phyloP scores from a whole-genome alignment of 1,140 invertebrate genomes.

The Anoplophora glabripennis region DNA sequence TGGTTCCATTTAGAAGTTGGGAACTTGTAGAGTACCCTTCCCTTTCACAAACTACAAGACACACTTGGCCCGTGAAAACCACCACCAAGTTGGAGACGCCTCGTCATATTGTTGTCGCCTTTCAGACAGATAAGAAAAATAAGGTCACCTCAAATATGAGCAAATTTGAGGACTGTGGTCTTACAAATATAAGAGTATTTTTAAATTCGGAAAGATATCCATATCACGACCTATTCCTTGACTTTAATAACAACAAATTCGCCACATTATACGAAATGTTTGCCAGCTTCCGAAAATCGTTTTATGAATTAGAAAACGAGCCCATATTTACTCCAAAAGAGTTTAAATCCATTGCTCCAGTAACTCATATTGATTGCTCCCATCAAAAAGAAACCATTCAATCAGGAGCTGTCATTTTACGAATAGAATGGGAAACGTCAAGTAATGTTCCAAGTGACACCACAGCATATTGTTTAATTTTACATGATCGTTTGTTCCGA shows the following conservation, averaged over 20 bases:
- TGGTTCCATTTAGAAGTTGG: slow-evolving; percentile 24
- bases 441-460: no score
- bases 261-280: slow-evolving; percentile 38
- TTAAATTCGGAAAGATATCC: slow-evolving; percentile 34
- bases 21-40: slow-evolving; percentile 15
- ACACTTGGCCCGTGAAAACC: slow-evolving; percentile 35
- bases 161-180: slow-evolving; percentile 13
- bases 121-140: slow-evolving; percentile 15
- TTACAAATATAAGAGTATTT: slow-evolving; percentile 19
- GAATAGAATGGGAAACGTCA: no score
- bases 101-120: slow-evolving; percentile 18
- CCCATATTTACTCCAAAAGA: neutral
- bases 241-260: slow-evolving; percentile 29
- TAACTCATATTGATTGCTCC: no score
- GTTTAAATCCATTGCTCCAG: no score
- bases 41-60: slow-evolving; percentile 5
- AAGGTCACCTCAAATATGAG: slow-evolving; percentile 8
- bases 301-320: slow-evolving; percentile 23
- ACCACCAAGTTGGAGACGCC: slow-evolving; percentile 17
- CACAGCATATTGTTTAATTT: neutral
- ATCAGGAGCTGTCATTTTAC: no score
- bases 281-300: slow-evolving; percentile 26
- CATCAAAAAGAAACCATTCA: no score
- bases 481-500: neutral
- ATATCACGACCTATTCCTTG: slow-evolving; percentile 37